A percentile compares a stretch with the other conserved stretches of the same genome.
phyloP scores from a whole-genome alignment of 1,140 invertebrate genomes.

The Sycophila sp. region DNA sequence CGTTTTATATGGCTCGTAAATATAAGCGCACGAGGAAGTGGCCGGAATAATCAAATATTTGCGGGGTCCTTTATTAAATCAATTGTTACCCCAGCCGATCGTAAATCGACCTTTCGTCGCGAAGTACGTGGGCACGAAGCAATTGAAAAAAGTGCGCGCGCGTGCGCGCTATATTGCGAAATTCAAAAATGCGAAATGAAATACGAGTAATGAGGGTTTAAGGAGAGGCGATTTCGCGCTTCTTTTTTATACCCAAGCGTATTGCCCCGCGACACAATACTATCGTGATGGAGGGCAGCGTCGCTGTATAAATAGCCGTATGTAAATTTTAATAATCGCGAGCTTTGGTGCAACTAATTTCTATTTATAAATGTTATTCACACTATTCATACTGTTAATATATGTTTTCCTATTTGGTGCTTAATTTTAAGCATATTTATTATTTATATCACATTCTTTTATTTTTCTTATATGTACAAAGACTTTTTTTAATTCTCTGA shows the following conservation, averaged over 20 bases:
- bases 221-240: not conserved
- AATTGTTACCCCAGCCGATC: not conserved
- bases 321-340: slow-evolving; percentile 55
- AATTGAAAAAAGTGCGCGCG: slow-evolving; percentile 1
- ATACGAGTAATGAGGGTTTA: not conserved
- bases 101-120: not conserved
- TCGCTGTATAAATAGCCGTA: slow-evolving; percentile 53
- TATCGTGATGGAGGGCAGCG: slow-evolving; percentile 48
- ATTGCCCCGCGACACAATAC: slow-evolving; percentile 44
- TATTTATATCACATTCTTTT: too few species aligned
- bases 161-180: too few species aligned
- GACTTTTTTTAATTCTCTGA: too few species aligned
- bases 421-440: too few species aligned
- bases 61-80: not conserved
- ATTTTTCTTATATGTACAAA: too few species aligned
- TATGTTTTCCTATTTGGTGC: too few species aligned
- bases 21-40: too few species aligned
- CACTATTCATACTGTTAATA: too few species aligned
- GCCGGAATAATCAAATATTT: not conserved
- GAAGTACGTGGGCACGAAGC: not conserved
- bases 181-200: not conserved
- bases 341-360: too few species aligned
- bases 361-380: too few species aligned
- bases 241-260: not conserved
- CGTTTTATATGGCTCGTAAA: too few species aligned